Percentiles rank a stretch among this genome's conserved stretches.
phyloP scores from a whole-genome alignment of 2,888 invertebrate genomes.

The Bombyx huttoni region DNA sequence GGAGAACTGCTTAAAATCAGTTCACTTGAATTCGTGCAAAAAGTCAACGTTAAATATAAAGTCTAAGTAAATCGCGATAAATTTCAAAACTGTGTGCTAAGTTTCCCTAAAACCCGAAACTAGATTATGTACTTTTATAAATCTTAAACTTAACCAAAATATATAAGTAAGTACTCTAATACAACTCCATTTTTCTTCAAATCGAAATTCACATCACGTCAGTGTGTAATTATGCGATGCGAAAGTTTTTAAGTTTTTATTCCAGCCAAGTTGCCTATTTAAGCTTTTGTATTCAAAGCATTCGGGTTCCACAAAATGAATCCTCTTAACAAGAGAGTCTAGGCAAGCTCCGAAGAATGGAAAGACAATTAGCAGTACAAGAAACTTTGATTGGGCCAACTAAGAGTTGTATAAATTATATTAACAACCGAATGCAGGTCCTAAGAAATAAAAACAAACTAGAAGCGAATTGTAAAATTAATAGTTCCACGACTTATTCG shows the following conservation, averaged over 20 bases:
- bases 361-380: conserved; percentile 52
- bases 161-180: too few species aligned
- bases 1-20: too few species aligned
- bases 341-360: conserved; percentile 28
- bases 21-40: too few species aligned
- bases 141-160: too few species aligned
- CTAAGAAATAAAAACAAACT: conserved; percentile 6
- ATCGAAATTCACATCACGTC: too few species aligned
- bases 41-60: too few species aligned
- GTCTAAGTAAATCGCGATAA: too few species aligned
- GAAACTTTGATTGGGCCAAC: conserved; percentile 42
- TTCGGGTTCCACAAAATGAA: neutral
- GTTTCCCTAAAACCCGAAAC: too few species aligned
- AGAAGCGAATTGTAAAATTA: conserved; percentile 10
- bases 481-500: too few species aligned
- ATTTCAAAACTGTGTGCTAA: too few species aligned
- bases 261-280: neutral
- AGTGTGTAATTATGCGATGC: neutral
- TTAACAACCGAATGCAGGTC: conserved; percentile 30
- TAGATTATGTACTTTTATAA: too few species aligned
- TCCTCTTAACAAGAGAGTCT: conserved; percentile 29
- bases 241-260: neutral
- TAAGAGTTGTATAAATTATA: conserved; percentile 42
- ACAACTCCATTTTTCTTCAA: too few species aligned
- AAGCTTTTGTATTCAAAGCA: neutral